These are phyloP conservation scores for Lampris incognitus DNA, from an alignment of 2,113 vertebrate genomes.

Conservation along the genomic window DNA sequence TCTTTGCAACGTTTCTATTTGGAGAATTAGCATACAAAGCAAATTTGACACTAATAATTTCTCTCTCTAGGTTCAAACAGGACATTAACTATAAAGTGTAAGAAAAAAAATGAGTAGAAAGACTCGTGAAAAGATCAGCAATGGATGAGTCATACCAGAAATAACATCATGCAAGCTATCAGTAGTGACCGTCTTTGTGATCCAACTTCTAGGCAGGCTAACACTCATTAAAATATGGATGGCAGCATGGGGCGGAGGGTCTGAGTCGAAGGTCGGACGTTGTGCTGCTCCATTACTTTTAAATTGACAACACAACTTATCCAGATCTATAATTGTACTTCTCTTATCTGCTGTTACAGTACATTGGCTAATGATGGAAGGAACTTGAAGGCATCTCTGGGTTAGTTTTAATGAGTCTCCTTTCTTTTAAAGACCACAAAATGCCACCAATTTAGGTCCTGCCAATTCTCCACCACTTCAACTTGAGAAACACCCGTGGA, in stretches of 20 bases:
- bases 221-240: slow-evolving; percentile 95
- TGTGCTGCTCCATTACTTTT: slow-evolving; percentile 90
- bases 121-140: slow-evolving; percentile 37
- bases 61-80: slow-evolving; percentile 5
- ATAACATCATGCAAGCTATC: slow-evolving; percentile 33
- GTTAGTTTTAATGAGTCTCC: slow-evolving; percentile 95
- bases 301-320: slow-evolving; percentile 98
- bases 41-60: neutral
- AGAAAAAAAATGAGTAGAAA: slow-evolving; percentile 30
- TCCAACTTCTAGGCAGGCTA: slow-evolving; percentile 80
- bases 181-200: slow-evolving; percentile 79
- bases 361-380: slow-evolving; percentile 91
- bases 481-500: slow-evolving; percentile 91
- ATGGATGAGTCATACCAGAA: slow-evolving; percentile 40
- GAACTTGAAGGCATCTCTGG: slow-evolving; percentile 87
- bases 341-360: slow-evolving; percentile 91
- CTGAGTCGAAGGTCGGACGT: slow-evolving; percentile 87
- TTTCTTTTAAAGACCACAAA: slow-evolving; percentile 92
- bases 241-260: slow-evolving; percentile 85
- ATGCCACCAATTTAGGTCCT: slow-evolving; percentile 97
- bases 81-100: slow-evolving; percentile 25
- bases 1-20: neutral
- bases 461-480: slow-evolving; percentile 93
- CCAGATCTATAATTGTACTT: slow-evolving; percentile 96
- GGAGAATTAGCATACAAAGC: neutral